Conservation (phyloP, 2,797 vertebrate genomes). For the Oreochromis grahami region DNA sequence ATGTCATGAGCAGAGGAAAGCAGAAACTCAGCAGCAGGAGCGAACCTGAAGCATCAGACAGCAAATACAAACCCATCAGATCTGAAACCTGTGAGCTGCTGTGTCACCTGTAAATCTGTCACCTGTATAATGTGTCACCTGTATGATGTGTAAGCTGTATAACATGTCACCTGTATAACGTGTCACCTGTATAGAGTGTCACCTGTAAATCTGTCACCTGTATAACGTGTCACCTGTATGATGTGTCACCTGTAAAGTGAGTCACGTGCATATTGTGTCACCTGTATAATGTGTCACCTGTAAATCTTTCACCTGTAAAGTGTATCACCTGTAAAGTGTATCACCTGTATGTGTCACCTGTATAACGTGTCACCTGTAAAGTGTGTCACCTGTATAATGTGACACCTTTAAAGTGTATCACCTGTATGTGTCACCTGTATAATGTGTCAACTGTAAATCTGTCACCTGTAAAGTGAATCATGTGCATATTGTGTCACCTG, state of each 20-base stretch:
- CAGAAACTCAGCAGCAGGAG: background rate
- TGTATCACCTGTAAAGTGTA: background rate
- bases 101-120: rapidly evolving
- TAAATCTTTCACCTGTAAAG: too few species aligned
- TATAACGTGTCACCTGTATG: constrained; percentile 63
- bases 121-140: too few species aligned
- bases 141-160: too few species aligned
- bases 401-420: too few species aligned
- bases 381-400: too few species aligned
- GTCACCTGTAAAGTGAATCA: too few species aligned
- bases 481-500: too few species aligned
- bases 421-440: constrained; percentile 20
- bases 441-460: too few species aligned
- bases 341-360: background rate
- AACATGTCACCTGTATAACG: too few species aligned
- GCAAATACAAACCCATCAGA: background rate
- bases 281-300: rapidly evolving
- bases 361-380: rapidly evolving
- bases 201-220: background rate
- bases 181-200: too few species aligned
- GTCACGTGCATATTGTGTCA: background rate
- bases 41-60: background rate
- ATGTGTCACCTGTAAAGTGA: constrained; percentile 63
- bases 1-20: background rate
- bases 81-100: background rate